These are phyloP conservation scores for Timandra comae DNA, from an alignment of 2,888 invertebrate species.

Conservation along the genomic window DNA sequence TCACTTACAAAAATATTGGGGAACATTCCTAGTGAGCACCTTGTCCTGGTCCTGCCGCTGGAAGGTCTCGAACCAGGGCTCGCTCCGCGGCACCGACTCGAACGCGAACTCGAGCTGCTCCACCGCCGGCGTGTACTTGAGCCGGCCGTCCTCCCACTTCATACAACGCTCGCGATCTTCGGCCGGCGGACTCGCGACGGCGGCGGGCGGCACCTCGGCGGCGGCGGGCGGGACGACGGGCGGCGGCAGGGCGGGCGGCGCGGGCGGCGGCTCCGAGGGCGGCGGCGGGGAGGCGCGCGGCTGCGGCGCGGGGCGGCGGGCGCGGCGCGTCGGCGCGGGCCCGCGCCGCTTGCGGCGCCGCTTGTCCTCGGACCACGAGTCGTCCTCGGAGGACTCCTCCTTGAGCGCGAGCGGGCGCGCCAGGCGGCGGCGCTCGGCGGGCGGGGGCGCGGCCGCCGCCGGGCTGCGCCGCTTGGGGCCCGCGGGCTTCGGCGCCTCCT, in stretches of 20 bases:
- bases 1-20: conserved; percentile 73
- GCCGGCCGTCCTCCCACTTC: conserved; percentile 65
- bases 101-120: conserved; percentile 84
- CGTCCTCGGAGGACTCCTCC: conserved; percentile 32
- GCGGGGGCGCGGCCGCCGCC: conserved; percentile 65
- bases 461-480: conserved; percentile 68
- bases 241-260: conserved; percentile 46
- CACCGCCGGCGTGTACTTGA: conserved; percentile 70
- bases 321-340: conserved; percentile 65
- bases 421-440: conserved; percentile 48
- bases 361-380: conserved; percentile 33
- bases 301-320: conserved; percentile 48
- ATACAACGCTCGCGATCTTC: conserved; percentile 56
- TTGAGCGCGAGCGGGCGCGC: conserved; percentile 33
- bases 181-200: conserved; percentile 38
- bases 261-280: conserved; percentile 33
- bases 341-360: conserved; percentile 57
- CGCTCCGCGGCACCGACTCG: conserved; percentile 83
- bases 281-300: conserved; percentile 12
- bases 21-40: conserved; percentile 78
- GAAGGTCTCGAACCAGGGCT: conserved; percentile 88
- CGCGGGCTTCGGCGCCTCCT: conserved; percentile 44
- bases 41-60: conserved; percentile 84
- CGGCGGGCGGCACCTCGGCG: conserved; percentile 16
- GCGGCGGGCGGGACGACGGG: conserved; percentile 6